phyloP scores from a whole-genome alignment of 2,113 vertebrate species.

The Oreochromis aureus region DNA sequence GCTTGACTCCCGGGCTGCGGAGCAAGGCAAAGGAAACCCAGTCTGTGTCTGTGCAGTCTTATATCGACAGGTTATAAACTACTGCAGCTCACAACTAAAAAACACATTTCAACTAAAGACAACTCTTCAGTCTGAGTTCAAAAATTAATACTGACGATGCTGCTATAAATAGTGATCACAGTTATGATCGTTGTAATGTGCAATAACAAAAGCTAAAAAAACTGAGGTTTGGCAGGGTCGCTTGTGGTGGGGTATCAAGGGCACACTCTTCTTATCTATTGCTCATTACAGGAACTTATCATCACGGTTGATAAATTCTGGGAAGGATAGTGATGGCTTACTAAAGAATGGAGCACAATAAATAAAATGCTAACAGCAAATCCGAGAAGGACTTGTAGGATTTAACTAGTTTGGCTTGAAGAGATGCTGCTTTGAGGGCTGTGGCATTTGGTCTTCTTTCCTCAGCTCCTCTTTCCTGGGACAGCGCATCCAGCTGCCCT shows the following conservation, averaged over 20 bases:
- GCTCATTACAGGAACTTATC: slow-evolving; percentile 42
- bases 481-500: slow-evolving; percentile 62
- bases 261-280: slow-evolving; percentile 34
- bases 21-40: background rate
- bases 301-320: slow-evolving; percentile 12
- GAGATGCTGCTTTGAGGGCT: background rate
- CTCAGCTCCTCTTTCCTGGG: slow-evolving; percentile 77
- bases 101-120: slow-evolving; percentile 10
- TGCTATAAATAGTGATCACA: slow-evolving; percentile 42
- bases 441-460: background rate
- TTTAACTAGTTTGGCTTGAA: slow-evolving; percentile 12
- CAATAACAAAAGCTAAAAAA: slow-evolving; percentile 34
- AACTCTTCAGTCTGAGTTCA: background rate
- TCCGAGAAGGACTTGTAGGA: background rate
- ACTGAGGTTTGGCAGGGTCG: slow-evolving; percentile 19
- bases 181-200: slow-evolving; percentile 50
- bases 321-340: background rate
- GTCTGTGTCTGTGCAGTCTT: background rate
- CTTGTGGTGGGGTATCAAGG: background rate
- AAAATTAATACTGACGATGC: slow-evolving; percentile 58
- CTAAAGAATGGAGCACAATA: slow-evolving; percentile 1
- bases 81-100: slow-evolving; percentile 2
- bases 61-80: background rate
- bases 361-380: background rate
- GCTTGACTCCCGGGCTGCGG: background rate